These are phyloP conservation scores for Leucopsar rothschildi DNA, from an alignment of 2,113 vertebrate genomes.

Conservation along the genomic window DNA sequence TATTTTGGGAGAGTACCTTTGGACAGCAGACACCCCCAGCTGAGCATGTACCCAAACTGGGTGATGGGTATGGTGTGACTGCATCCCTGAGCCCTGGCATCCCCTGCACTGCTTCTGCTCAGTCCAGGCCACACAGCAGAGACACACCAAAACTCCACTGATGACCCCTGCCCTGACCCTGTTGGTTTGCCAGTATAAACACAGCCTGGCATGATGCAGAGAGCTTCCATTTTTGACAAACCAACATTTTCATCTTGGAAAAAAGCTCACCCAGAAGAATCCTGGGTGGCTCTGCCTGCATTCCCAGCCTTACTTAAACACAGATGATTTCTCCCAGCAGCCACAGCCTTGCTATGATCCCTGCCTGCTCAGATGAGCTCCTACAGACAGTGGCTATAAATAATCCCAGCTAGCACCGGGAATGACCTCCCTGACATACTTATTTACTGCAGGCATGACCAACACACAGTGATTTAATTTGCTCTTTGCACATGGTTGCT, in stretches of 20 bases:
- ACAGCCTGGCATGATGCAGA: background rate
- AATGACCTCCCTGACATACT: background rate
- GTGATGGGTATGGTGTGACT: background rate
- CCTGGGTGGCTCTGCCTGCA: background rate
- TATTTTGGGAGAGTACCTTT: background rate
- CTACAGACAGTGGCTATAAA: background rate
- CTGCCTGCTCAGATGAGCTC: background rate
- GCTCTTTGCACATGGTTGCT: background rate
- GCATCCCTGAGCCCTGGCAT: background rate
- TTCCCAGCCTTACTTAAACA: background rate
- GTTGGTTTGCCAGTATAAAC: background rate
- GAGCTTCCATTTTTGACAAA: background rate
- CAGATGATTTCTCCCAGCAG: background rate
- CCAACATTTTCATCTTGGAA: background rate
- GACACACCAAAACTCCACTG: background rate
- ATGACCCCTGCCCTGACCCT: background rate
- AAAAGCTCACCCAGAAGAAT: background rate
- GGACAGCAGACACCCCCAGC: background rate
- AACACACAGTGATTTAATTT: background rate
- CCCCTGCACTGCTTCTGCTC: background rate
- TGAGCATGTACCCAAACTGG: fast-evolving
- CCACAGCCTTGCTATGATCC: background rate
- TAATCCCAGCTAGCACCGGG: background rate
- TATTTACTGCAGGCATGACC: background rate
- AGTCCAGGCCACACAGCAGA: background rate